Percentiles rank a stretch among this genome's conserved stretches.
Evolutionary conservation across 1,140 invertebrate genomes (phyloP).

Genomic region (Penaeus chinensis): DNA sequence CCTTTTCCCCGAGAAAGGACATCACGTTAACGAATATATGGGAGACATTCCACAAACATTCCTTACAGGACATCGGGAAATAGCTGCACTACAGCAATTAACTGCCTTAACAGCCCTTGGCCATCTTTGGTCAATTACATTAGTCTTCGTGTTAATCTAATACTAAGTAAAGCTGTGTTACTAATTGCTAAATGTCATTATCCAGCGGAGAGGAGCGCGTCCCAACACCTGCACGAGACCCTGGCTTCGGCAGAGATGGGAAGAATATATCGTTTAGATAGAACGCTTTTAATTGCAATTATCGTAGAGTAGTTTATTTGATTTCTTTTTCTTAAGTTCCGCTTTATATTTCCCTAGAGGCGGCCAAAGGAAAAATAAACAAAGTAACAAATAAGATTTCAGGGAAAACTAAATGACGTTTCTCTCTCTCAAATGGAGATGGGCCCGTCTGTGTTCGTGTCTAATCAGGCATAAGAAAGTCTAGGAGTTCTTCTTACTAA

Average conservation of each 20-base stretch:
- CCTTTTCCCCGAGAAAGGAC: too few species aligned
- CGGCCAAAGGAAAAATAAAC: too few species aligned
- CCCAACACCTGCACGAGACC: not conserved
- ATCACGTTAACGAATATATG: too few species aligned
- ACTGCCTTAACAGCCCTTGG: slow-evolving; percentile 54
- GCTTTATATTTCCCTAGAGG: not conserved
- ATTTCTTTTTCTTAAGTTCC: not conserved
- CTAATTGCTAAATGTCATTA: slow-evolving; percentile 60
- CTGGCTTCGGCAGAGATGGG: not conserved
- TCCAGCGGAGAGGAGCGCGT: slow-evolving; percentile 1
- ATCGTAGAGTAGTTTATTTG: not conserved
- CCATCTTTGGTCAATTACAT: slow-evolving; percentile 57
- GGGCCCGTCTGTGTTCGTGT: too few species aligned
- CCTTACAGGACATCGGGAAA: slow-evolving; percentile 11
- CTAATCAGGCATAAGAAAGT: too few species aligned
- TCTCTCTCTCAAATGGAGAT: too few species aligned
- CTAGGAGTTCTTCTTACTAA: too few species aligned
- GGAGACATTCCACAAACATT: too few species aligned
- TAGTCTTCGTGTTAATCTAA: slow-evolving; percentile 60
- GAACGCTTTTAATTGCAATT: too few species aligned
- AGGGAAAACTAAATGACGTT: too few species aligned
- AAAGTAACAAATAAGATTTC: too few species aligned
- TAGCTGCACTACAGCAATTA: slow-evolving; percentile 48
- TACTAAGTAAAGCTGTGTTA: slow-evolving; percentile 59
- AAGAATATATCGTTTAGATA: not conserved